phyloP scores from a whole-genome alignment of 2,888 invertebrate species.

The Drosophila trichaetosa region DNA sequence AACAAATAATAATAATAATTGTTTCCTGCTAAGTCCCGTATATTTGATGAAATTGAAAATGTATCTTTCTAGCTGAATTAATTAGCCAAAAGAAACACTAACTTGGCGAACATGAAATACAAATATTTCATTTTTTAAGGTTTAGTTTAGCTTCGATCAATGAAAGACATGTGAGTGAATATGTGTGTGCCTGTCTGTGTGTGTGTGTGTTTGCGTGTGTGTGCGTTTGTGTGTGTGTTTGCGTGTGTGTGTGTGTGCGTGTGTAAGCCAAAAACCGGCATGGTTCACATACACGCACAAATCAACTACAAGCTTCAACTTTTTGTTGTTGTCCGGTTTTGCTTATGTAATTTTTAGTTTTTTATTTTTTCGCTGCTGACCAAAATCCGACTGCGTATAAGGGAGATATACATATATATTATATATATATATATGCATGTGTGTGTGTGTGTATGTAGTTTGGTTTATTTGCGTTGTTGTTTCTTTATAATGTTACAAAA shows the following conservation, averaged over 20 bases:
- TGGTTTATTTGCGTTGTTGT: constrained; percentile 34
- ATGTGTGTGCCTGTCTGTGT: not conserved
- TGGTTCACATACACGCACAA: constrained; percentile 36
- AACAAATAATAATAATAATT: not conserved
- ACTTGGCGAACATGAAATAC: constrained; percentile 20
- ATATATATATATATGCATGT: not conserved
- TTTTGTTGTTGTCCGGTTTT: constrained; percentile 27
- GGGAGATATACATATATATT: constrained; percentile 20
- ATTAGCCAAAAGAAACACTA: constrained; percentile 11
- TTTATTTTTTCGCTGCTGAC: constrained; percentile 37
- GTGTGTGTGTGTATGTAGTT: constrained; percentile 23
- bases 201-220: constrained; percentile 3
- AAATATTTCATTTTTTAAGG: constrained; percentile 29
- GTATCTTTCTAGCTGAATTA: not conserved
- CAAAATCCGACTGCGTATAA: constrained; percentile 43
- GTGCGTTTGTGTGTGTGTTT: constrained; percentile 1
- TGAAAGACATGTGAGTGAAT: constrained; percentile 21
- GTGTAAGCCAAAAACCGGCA: constrained; percentile 57
- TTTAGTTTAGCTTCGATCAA: constrained; percentile 56
- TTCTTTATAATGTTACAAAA: constrained; percentile 62
- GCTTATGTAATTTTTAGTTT: constrained; percentile 46
- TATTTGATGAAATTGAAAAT: constrained; percentile 13
- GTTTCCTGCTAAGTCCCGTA: constrained; percentile 8
- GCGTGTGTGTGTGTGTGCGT: constrained; percentile 18
- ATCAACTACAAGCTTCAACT: constrained; percentile 16